Percentiles rank a stretch among this genome's conserved stretches.
phyloP scores from a whole-genome alignment of 2,797 vertebrate genomes.

The Xenops minutus region DNA sequence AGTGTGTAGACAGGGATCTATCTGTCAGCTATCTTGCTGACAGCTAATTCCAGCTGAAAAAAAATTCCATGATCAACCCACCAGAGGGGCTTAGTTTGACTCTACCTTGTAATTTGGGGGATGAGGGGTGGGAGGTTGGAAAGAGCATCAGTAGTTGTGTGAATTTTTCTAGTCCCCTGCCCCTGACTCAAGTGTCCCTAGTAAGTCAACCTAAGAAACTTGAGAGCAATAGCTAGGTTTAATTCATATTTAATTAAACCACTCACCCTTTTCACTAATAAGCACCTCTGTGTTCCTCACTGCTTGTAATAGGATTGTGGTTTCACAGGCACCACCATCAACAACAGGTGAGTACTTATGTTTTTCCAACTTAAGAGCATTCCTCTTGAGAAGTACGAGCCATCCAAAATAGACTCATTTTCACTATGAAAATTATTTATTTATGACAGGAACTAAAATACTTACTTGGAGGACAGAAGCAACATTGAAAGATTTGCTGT shows the following conservation, averaged over 20 bases:
- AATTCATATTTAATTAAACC: neutral
- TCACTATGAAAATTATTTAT: neutral
- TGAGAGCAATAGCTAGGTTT: neutral
- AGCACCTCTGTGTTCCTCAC: neutral
- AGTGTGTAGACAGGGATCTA: neutral
- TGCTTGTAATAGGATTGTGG: neutral
- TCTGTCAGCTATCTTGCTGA: neutral
- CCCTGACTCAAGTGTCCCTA: neutral
- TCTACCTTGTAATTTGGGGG: neutral
- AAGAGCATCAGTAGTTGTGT: neutral
- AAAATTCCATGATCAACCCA: neutral
- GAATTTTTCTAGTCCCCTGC: neutral
- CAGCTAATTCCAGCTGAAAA: neutral
- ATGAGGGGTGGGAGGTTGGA: neutral
- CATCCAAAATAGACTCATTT: neutral
- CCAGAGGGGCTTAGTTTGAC: neutral
- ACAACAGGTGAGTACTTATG: neutral
- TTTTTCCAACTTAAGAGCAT: neutral
- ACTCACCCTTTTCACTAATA: neutral
- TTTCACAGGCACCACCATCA: neutral
- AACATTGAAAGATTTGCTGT: neutral
- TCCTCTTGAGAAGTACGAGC: neutral
- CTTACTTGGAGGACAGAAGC: neutral
- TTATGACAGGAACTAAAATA: neutral
- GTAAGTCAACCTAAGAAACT: neutral